phyloP scores from a whole-genome alignment of 1,140 invertebrate species.

The Cotesia typhae region DNA sequence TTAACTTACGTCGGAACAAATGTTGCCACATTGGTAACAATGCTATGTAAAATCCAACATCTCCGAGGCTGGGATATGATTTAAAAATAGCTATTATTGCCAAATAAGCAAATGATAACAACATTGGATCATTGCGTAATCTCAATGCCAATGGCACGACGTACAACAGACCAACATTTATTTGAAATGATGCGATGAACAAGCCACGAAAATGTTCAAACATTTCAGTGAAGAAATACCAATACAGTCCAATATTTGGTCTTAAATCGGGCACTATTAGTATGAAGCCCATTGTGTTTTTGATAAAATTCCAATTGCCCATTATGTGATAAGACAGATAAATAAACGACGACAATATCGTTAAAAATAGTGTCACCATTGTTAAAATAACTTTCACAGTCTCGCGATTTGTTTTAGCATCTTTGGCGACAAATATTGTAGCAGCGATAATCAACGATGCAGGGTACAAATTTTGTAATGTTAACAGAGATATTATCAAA shows the following conservation, averaged over 20 bases:
- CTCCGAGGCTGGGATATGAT: conserved; percentile 95
- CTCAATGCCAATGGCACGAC: conserved; percentile 87
- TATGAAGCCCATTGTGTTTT: conserved; percentile 58
- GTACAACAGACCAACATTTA: conserved; percentile 92
- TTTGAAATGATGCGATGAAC: conserved; percentile 96
- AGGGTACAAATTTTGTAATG: conserved; percentile 89
- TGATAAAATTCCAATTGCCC: conserved; percentile 59
- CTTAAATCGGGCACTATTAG: conserved; percentile 87
- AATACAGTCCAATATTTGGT: conserved; percentile 97
- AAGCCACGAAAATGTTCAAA: conserved; percentile 97
- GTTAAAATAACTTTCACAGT: conserved; percentile 41
- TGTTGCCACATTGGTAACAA: conserved; percentile 92
- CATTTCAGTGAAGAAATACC: conserved; percentile 99
- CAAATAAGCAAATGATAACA: conserved; percentile 86
- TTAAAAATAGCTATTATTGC: conserved; percentile 92
- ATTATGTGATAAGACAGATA: conserved; percentile 54
- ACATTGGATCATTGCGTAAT: conserved; percentile 85
- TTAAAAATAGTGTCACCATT: conserved; percentile 55
- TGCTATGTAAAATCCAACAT: conserved; percentile 91
- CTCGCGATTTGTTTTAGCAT: conserved; percentile 42
- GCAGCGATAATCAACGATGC: conserved; percentile 84
- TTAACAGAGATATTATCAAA: conserved; percentile 76
- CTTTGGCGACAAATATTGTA: conserved; percentile 67
- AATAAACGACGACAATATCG: conserved; percentile 50
- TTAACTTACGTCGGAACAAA: conserved; percentile 82